Evolutionary conservation across 2,113 vertebrate species (phyloP).

Genomic region (Tinamus guttatus): DNA sequence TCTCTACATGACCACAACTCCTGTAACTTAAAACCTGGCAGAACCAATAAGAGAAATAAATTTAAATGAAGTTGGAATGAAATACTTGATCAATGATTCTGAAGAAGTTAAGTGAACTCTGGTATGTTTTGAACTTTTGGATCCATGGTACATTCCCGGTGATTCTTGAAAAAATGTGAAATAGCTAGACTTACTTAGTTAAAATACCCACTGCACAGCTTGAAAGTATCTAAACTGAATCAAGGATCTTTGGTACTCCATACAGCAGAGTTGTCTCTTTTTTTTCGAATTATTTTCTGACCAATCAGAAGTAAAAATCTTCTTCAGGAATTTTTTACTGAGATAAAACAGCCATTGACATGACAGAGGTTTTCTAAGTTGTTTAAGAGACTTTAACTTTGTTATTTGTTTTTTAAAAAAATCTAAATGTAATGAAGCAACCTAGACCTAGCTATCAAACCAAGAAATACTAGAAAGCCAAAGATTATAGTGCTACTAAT

Average conservation of each 20-base stretch:
- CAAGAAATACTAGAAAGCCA: neutral
- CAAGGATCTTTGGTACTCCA: neutral
- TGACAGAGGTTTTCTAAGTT: neutral
- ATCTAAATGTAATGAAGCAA: neutral
- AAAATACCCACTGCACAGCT: neutral
- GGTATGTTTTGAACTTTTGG: neutral
- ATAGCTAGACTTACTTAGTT: neutral
- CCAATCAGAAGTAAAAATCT: neutral
- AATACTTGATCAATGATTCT: neutral
- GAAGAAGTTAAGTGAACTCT: neutral
- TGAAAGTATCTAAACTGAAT: neutral
- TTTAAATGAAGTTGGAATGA: neutral
- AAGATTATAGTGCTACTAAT: neutral
- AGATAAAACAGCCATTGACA: neutral
- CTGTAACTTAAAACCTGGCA: neutral
- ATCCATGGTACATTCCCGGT: neutral
- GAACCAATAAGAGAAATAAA: neutral
- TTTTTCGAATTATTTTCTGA: neutral
- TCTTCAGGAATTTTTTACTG: neutral
- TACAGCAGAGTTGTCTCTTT: neutral
- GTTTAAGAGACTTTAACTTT: neutral
- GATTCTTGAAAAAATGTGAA: neutral
- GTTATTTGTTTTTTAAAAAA: neutral
- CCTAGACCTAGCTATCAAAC: neutral
- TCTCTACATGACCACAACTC: neutral